These are phyloP conservation scores for Microctonus hyperodae DNA, from an alignment of 2,888 invertebrate genomes.

Conservation along the genomic window DNA sequence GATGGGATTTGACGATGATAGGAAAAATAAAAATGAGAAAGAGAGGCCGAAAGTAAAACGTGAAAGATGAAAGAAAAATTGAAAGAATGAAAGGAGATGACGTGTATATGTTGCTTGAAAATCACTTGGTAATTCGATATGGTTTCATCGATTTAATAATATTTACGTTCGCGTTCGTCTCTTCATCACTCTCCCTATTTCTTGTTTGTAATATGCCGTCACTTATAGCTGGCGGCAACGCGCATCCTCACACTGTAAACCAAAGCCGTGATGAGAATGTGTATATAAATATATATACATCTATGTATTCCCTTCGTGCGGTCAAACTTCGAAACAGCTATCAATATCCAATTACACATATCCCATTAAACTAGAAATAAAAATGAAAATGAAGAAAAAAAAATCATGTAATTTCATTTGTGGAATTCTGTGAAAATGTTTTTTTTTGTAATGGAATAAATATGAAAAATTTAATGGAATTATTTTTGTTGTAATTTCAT, in stretches of 20 bases:
- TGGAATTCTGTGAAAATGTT: too few relatives aligned
- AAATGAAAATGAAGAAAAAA: too few relatives aligned
- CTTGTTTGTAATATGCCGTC: not conserved
- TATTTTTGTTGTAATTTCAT: too few relatives aligned
- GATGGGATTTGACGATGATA: slow-evolving; percentile 8
- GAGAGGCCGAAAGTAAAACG: not conserved
- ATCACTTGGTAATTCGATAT: slow-evolving; percentile 38
- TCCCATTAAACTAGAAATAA: not conserved
- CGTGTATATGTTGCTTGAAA: not conserved
- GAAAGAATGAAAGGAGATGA: not conserved
- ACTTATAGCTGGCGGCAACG: not conserved
- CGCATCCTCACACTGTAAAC: not conserved
- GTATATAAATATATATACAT: not conserved
- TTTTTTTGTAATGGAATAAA: too few relatives aligned
- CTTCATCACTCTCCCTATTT: not conserved
- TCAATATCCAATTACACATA: not conserved
- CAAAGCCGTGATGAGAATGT: too few relatives aligned
- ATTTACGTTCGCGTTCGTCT: slow-evolving; percentile 38
- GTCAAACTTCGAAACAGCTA: not conserved
- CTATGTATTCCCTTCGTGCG: not conserved
- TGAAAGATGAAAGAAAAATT: not conserved
- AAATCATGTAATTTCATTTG: too few relatives aligned
- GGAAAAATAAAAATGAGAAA: not conserved
- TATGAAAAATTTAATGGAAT: too few relatives aligned
- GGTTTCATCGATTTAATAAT: slow-evolving; percentile 42